Evolutionary conservation across 1,140 invertebrate genomes (phyloP), one percentile per base, ranked within the genome.

Genomic region (Mamestra configurata): DNA sequence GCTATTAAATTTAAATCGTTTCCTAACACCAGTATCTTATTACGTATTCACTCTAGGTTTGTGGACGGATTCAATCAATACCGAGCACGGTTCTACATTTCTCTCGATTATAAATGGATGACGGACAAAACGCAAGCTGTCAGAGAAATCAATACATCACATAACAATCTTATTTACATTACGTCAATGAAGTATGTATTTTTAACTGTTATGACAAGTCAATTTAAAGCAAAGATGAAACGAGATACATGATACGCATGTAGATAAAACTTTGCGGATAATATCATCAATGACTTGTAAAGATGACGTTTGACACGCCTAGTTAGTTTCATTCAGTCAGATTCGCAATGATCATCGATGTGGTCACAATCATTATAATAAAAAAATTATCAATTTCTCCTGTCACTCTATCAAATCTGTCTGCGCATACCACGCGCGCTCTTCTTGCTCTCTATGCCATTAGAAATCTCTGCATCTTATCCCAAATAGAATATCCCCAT

Each of bases 11-110:
- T 46, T 55, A 22, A 73, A 64, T 18, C 13, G 37, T 61, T 76
- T 46, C 40, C 73, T 61, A 76, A 77, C 40, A 66, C 49, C 31
- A 22, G n/a, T 68, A 76, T 76, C 57, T 40, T 27, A 76, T 76
- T 43, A 24, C 49, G 27, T 40, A 61, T 43, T 76, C 53, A 46
- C 20, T 59, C 6, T 49, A 7, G 66, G 24, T 49, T 24, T n/a
- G 66, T 49, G 66, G 40, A 40, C 40, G 66, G 66, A 70, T 70
- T 66, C 18, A 66, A 66, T 66, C 49, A 46, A 53, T 35, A 71
- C 53, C 24, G 68, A 51, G 22, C 53, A 57, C 46, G 46, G 46
- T 57, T 20, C 8, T 10, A 13, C 18, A 37, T 73, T 57, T 57
- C 53, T 73, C 49, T 57, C 49, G 24, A 24, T 57, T 43, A 40